Conservation (phyloP, 2,888 invertebrate genomes). For the Gandaritis pyraliata region DNA sequence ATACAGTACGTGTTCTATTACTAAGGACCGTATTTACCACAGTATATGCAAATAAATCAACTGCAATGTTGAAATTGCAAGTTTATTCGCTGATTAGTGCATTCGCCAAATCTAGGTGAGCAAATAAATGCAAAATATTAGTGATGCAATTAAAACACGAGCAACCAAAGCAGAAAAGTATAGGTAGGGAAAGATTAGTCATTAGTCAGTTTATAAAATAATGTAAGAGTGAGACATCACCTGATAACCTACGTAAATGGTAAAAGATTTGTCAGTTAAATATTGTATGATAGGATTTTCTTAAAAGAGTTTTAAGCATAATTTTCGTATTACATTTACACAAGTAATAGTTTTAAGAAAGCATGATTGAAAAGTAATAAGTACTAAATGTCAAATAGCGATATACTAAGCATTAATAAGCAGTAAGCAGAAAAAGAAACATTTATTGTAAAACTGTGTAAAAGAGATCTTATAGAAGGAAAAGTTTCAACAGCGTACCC, state of each 20-base stretch:
- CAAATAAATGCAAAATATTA: constrained; percentile 1
- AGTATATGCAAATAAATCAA: constrained; percentile 17
- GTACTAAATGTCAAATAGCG: too few species aligned
- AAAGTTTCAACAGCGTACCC: too few species aligned
- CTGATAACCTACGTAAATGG: too few species aligned
- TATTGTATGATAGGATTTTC: too few species aligned
- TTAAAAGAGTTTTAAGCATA: too few species aligned
- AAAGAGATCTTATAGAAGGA: too few species aligned
- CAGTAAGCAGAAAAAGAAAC: not conserved
- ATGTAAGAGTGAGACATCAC: too few species aligned
- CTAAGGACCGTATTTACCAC: constrained; percentile 7
- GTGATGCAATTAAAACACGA: not conserved
- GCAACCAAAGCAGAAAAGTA: not conserved
- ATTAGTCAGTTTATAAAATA: not conserved
- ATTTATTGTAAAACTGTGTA: too few species aligned
- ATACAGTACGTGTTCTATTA: constrained; percentile 16
- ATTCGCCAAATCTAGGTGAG: constrained; percentile 2
- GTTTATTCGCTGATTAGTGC: constrained; percentile 17
- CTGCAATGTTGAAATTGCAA: constrained; percentile 1
- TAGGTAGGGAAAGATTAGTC: not conserved
- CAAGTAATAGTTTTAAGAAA: not conserved
- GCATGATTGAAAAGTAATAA: not conserved
- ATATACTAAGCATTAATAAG: not conserved
- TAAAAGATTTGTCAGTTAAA: too few species aligned
- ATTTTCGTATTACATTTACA: too few species aligned